phyloP scores from a whole-genome alignment of 1,140 invertebrate genomes.

The Apis dorsata region DNA sequence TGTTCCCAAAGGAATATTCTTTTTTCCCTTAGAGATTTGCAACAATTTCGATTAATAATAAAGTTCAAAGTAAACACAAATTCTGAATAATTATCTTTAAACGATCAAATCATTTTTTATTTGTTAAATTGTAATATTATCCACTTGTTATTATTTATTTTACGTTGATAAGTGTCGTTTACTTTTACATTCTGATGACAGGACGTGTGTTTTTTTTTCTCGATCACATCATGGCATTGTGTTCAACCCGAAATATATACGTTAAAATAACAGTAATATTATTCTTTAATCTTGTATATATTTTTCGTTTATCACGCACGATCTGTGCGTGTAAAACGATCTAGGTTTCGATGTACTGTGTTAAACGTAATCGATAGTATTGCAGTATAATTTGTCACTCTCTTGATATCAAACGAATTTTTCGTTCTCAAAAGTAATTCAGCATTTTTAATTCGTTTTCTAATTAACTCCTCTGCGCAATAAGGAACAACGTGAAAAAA shows the following conservation, averaged over 20 bases:
- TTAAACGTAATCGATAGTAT: not conserved
- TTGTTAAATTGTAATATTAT: no score
- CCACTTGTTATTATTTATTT: no score
- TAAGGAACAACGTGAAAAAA: not conserved
- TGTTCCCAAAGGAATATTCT: not conserved
- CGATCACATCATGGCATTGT: not conserved
- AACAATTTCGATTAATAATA: not conserved
- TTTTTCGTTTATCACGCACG: not conserved
- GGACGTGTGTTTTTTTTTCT: not conserved
- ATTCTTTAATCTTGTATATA: not conserved
- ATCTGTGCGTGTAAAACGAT: not conserved
- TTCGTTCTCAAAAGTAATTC: not conserved
- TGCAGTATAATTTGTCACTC: not conserved
- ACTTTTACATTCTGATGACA: no score
- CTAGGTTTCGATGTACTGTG: fast-evolving
- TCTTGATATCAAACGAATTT: not conserved
- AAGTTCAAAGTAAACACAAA: no score
- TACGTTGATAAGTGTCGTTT: no score
- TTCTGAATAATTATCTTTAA: no score
- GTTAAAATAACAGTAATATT: not conserved
- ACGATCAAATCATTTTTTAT: no score
- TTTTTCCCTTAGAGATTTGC: not conserved
- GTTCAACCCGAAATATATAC: not conserved
- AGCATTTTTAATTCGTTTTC: not conserved
- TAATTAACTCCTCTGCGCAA: not conserved